These are phyloP conservation scores for Clarias macrocephalus DNA, from an alignment of 2,113 vertebrate species.

Conservation along the genomic window DNA sequence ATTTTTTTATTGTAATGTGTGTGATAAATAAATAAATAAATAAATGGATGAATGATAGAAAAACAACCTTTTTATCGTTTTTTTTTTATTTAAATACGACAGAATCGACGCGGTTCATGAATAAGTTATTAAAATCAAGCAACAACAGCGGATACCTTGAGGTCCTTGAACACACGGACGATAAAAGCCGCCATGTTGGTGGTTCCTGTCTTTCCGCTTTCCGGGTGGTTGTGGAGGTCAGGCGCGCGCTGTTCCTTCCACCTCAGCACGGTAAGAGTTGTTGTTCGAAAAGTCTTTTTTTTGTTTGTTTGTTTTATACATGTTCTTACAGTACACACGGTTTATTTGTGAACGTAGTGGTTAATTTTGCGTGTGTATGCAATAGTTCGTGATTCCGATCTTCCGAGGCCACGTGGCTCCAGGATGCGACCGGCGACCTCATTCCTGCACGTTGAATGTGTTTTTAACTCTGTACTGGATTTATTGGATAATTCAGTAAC, in stretches of 20 bases:
- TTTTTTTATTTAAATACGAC: no score
- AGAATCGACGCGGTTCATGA: rapidly evolving
- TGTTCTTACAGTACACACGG: not conserved
- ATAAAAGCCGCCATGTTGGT: constrained; percentile 18
- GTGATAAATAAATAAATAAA: not conserved
- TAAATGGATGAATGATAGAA: not conserved
- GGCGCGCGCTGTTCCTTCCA: no score
- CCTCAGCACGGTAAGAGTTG: not conserved
- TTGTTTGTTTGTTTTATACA: no score
- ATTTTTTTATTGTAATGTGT: not conserved
- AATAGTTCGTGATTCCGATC: not conserved
- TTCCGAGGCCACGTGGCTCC: not conserved
- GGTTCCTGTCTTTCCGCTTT: not conserved
- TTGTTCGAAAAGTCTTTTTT: not conserved
- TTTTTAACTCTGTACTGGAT: not conserved
- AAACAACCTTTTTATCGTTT: not conserved
- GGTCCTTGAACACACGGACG: constrained; percentile 1
- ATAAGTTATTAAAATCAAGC: constrained; percentile 19
- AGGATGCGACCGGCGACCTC: not conserved
- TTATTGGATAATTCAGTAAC: not conserved
- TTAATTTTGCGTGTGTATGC: not conserved
- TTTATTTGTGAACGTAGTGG: not conserved
- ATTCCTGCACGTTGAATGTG: not conserved
- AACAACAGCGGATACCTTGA: constrained; percentile 10
- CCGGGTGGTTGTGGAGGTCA: rapidly evolving